Conservation (phyloP, 2,113 vertebrate species). For the Pholis gunnellus region DNA sequence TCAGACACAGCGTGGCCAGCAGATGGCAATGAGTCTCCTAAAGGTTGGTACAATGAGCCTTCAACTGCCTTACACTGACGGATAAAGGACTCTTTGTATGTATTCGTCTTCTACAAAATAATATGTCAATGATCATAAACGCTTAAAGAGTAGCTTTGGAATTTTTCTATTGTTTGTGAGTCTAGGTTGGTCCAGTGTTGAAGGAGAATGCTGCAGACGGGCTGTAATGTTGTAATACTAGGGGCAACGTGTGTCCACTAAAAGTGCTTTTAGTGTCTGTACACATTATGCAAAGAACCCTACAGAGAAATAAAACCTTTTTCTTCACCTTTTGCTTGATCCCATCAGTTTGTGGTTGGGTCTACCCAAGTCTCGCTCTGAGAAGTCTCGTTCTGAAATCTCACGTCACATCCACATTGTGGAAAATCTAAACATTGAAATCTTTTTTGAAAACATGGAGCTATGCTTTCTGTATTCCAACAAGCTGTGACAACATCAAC, state of each 20-base stretch:
- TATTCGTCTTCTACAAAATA: background rate
- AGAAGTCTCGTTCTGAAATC: too few species aligned
- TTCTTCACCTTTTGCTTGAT: background rate
- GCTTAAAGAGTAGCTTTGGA: background rate
- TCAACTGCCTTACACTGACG: background rate
- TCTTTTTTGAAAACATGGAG: too few species aligned
- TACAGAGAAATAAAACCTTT: background rate
- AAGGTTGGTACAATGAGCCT: constrained; percentile 31
- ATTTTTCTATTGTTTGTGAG: too few species aligned
- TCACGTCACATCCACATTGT: too few species aligned
- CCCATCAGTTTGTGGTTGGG: background rate
- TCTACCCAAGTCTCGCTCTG: background rate
- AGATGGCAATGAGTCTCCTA: constrained; percentile 74
- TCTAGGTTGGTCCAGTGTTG: background rate
- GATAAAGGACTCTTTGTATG: background rate
- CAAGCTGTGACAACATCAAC: too few species aligned
- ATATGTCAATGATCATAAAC: background rate
- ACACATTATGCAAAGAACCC: too few species aligned
- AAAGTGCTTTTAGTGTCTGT: too few species aligned
- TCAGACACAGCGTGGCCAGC: constrained; percentile 56
- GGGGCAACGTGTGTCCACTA: too few species aligned
- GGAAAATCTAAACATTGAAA: too few species aligned
- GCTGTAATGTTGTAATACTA: too few species aligned
- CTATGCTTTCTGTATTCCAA: too few species aligned
- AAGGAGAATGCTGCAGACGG: too few species aligned